These are phyloP conservation scores for Oopsacas minuta DNA, from an alignment of 37 sponge, comb jelly and placozoan species.

Conservation along the genomic window DNA sequence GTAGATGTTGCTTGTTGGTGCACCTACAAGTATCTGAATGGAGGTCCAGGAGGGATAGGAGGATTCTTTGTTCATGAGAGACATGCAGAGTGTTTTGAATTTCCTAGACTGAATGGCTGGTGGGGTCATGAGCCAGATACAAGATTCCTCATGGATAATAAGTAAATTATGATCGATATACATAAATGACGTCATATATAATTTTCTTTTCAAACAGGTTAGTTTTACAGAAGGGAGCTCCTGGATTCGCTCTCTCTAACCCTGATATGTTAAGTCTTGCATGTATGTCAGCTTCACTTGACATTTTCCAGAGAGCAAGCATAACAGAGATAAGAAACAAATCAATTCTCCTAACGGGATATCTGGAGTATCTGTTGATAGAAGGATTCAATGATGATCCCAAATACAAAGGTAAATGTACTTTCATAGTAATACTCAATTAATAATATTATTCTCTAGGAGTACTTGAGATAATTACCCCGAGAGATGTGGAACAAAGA, in stretches of 20 bases:
- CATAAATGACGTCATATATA: neutral
- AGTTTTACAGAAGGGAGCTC: slow-evolving; percentile 55
- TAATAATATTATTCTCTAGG: too few relatives aligned
- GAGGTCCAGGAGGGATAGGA: slow-evolving; percentile 67
- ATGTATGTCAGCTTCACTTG: slow-evolving; percentile 37
- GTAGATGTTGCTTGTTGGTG: slow-evolving; percentile 93
- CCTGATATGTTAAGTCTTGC: slow-evolving; percentile 41
- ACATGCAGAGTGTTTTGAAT: slow-evolving; percentile 44
- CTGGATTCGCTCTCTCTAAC: slow-evolving; percentile 69
- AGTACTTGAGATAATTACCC: slow-evolving; percentile 50
- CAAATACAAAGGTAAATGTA: neutral
- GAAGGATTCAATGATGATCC: slow-evolving; percentile 18
- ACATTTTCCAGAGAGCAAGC: slow-evolving; percentile 45
- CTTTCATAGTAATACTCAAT: too few relatives aligned
- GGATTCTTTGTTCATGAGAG: slow-evolving; percentile 85
- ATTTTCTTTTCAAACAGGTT: slow-evolving; percentile 17
- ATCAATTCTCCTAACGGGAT: slow-evolving; percentile 71
- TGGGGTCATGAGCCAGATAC: slow-evolving; percentile 66
- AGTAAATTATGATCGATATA: neutral
- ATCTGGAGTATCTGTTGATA: slow-evolving; percentile 65
- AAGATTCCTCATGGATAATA: slow-evolving; percentile 49
- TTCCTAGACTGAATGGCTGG: slow-evolving; percentile 71
- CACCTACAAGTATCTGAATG: slow-evolving; percentile 77
- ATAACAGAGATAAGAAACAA: slow-evolving; percentile 47
- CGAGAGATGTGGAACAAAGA: slow-evolving; percentile 47